phyloP scores from a whole-genome alignment of 2,888 invertebrate genomes.

The Agrochola circellaris region DNA sequence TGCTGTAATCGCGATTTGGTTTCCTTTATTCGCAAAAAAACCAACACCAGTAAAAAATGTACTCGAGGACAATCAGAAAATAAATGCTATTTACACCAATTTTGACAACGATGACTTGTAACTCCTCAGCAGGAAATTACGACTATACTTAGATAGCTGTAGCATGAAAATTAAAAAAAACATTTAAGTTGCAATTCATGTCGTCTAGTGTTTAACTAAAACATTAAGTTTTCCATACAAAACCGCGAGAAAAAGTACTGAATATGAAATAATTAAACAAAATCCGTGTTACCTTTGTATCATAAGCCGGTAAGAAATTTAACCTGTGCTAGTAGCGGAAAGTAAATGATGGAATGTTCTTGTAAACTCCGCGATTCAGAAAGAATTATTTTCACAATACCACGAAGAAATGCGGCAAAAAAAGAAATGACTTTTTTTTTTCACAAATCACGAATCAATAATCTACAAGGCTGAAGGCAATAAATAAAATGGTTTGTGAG shows the following conservation, averaged over 20 bases:
- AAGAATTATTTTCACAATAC: constrained; percentile 7
- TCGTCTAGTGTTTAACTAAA: neutral
- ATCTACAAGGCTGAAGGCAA: too few species aligned
- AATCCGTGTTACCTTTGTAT: constrained; percentile 29
- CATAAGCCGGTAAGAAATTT: constrained; percentile 15
- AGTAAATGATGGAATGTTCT: neutral
- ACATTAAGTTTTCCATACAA: neutral
- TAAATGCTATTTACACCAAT: neutral
- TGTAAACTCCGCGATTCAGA: neutral
- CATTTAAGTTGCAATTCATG: neutral
- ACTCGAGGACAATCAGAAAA: neutral
- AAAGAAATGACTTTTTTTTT: neutral
- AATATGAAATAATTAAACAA: neutral
- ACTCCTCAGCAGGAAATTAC: neutral
- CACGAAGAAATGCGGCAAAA: constrained; percentile 2
- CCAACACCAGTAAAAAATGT: neutral
- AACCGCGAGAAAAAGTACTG: neutral
- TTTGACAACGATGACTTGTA: constrained; percentile 29
- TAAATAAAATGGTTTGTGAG: too few species aligned
- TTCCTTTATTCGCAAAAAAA: neutral
- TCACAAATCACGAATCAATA: constrained; percentile 27
- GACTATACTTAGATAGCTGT: neutral
- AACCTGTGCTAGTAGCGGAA: neutral
- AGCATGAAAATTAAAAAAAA: neutral
- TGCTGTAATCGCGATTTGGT: neutral